Evolutionary conservation across 1,140 invertebrate genomes (phyloP), one percentile per base, ranked within the genome.

Genomic region (Drosophila chauvacae): DNA sequence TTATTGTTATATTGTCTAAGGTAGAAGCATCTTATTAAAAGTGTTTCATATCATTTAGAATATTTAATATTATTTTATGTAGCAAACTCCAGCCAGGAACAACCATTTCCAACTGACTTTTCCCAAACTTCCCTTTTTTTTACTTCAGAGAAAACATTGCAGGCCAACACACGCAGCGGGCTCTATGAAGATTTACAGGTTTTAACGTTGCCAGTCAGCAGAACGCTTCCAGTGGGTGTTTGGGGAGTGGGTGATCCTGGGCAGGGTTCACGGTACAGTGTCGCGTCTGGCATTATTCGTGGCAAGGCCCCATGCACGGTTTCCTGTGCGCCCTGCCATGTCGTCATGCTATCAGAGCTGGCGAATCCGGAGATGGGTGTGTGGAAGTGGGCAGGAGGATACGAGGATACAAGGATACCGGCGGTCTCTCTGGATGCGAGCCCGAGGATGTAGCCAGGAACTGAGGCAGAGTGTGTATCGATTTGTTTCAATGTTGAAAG

Each of bases 151-250:
- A 58, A 70, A 77, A 59, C 60, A 51, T 63, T 6, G 50, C 47
- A 72, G 83, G 78, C 63, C 80, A 81, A 80, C 59, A 82, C 81
- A 84, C 84, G 85, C 77, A 90, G 81, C 71, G 75, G 77, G 55
- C 85, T 90, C 85, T 77, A 90, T 81, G 86, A 90, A 90, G 85
- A 90, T 90, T 90, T 90, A 90, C 86, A 81, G 85, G 81, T 90
- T 90, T 90, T 85, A 90, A 85, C 86, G 71, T 85, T 90, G 86
- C 81, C 81, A 90, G 85, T 85, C 86, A 90, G 84, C 84, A 87
- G 84, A 88, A 88, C 72, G 60, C 53, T 66, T 62, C 48, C 58
- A 60, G 59, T 55, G 53, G 55, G 33, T 35, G 56, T 28, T 28
- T 13, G 28, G 11, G 18, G 28, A 50, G 45, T 50, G 28, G 63